Conservation (phyloP, 2,797 vertebrate species). For the Galaxias olidus region DNA sequence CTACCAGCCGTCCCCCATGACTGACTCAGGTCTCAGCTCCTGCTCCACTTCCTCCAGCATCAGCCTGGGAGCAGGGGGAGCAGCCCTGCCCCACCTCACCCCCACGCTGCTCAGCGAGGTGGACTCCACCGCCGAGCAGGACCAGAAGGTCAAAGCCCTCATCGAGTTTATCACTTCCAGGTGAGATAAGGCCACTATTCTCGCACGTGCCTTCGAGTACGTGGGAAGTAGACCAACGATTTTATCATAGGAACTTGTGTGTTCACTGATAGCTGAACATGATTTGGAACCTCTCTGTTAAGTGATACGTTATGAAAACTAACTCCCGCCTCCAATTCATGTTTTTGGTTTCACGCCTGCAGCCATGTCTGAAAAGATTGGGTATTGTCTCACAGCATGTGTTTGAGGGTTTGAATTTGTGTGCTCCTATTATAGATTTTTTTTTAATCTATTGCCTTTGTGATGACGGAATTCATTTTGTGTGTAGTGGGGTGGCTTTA, state of each 20-base stretch:
- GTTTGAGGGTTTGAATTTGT: constrained; percentile 53
- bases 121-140: constrained; percentile 89
- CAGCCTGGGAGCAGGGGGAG: constrained; percentile 81
- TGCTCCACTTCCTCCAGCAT: constrained; percentile 99
- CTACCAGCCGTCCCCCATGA: constrained; percentile 97
- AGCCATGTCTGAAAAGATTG: constrained; percentile 67
- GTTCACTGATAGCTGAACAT: no score
- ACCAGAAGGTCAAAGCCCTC: constrained; percentile 94
- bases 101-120: constrained; percentile 87
- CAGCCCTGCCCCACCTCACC: constrained; percentile 79
- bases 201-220: background rate
- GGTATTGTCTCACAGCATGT: constrained; percentile 74
- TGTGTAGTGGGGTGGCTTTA: background rate
- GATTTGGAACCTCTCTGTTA: background rate
- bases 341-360: constrained; percentile 68
- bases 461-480: constrained; percentile 20
- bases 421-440: constrained; percentile 10
- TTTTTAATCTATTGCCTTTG: constrained; percentile 21
- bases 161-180: constrained; percentile 98
- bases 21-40: constrained; percentile 97
- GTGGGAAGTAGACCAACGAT: background rate
- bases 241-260: no score
- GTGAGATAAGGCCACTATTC: constrained; percentile 64
- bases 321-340: constrained; percentile 45
- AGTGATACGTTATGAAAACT: background rate